A percentile compares a stretch with the other conserved stretches of the same genome.
Evolutionary conservation across 2,113 vertebrate genomes (phyloP).

Genomic region (Thalassoma bifasciatum): DNA sequence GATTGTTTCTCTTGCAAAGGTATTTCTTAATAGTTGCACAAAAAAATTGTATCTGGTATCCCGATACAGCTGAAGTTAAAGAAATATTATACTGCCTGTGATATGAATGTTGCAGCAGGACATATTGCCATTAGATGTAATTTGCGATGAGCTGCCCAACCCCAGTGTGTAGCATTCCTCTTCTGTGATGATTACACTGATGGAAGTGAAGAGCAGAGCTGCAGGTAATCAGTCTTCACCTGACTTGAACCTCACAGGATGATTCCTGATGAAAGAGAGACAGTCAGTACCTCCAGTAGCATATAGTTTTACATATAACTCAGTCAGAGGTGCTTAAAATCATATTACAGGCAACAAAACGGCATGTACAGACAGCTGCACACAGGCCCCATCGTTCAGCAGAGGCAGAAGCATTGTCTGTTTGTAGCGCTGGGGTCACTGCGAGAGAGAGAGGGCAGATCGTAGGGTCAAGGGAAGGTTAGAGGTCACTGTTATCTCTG

Average conservation of each 20-base stretch:
- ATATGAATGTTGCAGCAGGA: too few species aligned
- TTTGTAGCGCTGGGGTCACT: constrained; percentile 47
- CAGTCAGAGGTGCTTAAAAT: constrained; percentile 3
- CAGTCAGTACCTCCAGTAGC: not conserved
- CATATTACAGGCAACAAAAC: not conserved
- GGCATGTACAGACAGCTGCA: constrained; percentile 1
- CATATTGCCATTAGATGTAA: too few species aligned
- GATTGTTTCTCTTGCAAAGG: too few species aligned
- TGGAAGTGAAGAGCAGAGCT: constrained; percentile 43
- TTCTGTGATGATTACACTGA: constrained; percentile 62
- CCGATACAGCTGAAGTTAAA: too few species aligned
- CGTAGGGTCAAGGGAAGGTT: constrained; percentile 47
- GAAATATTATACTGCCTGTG: too few species aligned
- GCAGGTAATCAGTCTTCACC: constrained; percentile 57
- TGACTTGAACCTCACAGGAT: constrained; percentile 41
- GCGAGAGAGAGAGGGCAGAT: constrained; percentile 64
- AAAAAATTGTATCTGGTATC: too few species aligned
- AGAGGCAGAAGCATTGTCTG: constrained; percentile 22
- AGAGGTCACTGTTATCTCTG: constrained; percentile 60
- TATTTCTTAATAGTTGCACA: too few species aligned
- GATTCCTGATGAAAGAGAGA: constrained; percentile 19
- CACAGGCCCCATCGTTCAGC: constrained; percentile 7
- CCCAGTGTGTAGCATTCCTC: constrained; percentile 10
- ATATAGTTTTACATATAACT: not conserved
- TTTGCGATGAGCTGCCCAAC: too few species aligned